Conservation (phyloP, 2,888 invertebrate genomes). For the Agonum fuliginosum region DNA sequence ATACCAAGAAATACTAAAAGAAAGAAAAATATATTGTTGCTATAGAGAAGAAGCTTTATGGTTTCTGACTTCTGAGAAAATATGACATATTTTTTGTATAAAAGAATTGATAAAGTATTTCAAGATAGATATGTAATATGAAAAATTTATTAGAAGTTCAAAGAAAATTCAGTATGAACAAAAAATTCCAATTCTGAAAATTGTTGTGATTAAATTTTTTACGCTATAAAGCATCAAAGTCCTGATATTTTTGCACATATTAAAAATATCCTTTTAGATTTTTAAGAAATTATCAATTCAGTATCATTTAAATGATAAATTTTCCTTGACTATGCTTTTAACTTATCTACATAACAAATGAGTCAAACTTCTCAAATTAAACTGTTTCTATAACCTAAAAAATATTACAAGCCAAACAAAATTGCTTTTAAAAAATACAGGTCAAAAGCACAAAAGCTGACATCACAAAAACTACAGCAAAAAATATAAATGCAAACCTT, state of each 20-base stretch:
- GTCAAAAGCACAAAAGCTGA: slow-evolving; percentile 24
- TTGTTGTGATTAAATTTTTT: background rate
- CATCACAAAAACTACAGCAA: slow-evolving; percentile 15
- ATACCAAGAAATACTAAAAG: background rate
- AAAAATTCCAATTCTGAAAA: slow-evolving; percentile 1
- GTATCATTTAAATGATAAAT: slow-evolving; percentile 4
- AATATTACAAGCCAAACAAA: slow-evolving; percentile 17
- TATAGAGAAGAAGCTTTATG: background rate
- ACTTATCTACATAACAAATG: slow-evolving; percentile 17
- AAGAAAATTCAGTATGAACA: too few relatives aligned
- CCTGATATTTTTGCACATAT: too few relatives aligned
- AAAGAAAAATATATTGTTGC: background rate
- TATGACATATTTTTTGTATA: slow-evolving; percentile 14
- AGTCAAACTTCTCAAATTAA: slow-evolving; percentile 12
- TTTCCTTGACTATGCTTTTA: slow-evolving; percentile 13
- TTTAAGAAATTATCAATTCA: background rate
- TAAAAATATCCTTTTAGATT: background rate
- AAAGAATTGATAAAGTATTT: background rate
- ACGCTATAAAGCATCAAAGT: too few relatives aligned
- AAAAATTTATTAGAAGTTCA: slow-evolving; percentile 3
- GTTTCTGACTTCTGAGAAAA: slow-evolving; percentile 7
- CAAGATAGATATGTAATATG: slow-evolving; percentile 1
- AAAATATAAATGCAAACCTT: slow-evolving; percentile 37
- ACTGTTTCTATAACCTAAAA: slow-evolving; percentile 24
- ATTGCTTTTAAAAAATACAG: slow-evolving; percentile 28